A percentile compares a stretch with the other conserved stretches of the same genome.
Conservation (phyloP, 2,113 vertebrate genomes). For the Hemicordylus capensis region DNA sequence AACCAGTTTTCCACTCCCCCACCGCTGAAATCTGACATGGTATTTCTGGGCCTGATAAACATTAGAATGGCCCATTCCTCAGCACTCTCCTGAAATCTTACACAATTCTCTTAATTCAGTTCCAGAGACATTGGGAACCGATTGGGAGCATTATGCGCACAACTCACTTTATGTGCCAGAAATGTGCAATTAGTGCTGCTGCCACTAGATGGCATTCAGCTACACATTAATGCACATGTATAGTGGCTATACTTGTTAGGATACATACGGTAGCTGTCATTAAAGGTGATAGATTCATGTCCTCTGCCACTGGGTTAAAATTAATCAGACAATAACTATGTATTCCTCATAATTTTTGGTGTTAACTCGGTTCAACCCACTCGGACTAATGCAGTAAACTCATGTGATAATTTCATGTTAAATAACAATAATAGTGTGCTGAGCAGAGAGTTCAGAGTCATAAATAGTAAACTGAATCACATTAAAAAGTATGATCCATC, state of each 20-base stretch:
- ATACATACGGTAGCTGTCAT: neutral
- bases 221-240: neutral
- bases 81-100: neutral
- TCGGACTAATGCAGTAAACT: conserved; percentile 1
- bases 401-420: neutral
- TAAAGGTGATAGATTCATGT: neutral
- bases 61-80: neutral
- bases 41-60: neutral
- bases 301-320: neutral
- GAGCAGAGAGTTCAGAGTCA: neutral
- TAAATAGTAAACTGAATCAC: neutral
- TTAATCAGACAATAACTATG: neutral
- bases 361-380: neutral
- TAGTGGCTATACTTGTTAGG: neutral
- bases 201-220: neutral
- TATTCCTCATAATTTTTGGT: neutral
- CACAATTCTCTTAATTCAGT: neutral
- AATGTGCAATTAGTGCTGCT: neutral
- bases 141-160: neutral
- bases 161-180: neutral
- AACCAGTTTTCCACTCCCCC: neutral
- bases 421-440: neutral
- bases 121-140: neutral
- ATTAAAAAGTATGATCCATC: neutral
- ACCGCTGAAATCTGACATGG: neutral